Evolutionary conservation across 2,113 vertebrate species (phyloP).

Genomic region (Cephalopterus ornatus): DNA sequence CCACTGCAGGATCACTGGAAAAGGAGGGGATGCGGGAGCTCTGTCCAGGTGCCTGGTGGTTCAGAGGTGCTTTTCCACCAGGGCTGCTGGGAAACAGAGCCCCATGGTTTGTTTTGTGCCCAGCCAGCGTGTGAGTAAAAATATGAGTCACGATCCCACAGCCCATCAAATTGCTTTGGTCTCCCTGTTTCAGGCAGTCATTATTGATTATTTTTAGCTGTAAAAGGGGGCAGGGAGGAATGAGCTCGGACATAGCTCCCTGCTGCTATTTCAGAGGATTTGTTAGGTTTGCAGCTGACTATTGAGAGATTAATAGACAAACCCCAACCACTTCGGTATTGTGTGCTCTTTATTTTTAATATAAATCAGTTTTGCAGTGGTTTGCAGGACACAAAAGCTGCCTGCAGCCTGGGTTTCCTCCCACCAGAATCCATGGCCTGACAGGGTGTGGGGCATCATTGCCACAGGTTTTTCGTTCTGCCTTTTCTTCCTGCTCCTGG

Average conservation of each 20-base stretch:
- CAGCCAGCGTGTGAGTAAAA: not conserved
- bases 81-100: not conserved
- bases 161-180: not conserved
- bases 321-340: not conserved
- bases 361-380: conserved; percentile 24
- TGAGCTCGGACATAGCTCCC: not conserved
- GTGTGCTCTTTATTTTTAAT: conserved; percentile 39
- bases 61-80: not conserved
- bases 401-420: not conserved
- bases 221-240: conserved; percentile 2
- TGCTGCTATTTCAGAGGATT: conserved; percentile 10
- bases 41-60: accelerated
- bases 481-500: not conserved
- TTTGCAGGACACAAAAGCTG: conserved; percentile 40
- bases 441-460: accelerated
- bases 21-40: not conserved
- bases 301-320: conserved; percentile 49
- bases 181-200: not conserved
- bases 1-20: accelerated
- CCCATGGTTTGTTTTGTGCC: not conserved
- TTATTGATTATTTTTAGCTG: not conserved
- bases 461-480: accelerated
- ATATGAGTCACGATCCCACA: not conserved
- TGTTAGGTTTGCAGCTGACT: conserved; percentile 42
- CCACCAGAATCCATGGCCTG: not conserved